Evolutionary conservation across 2,113 vertebrate genomes (phyloP), one percentile per base, ranked within the genome.

Genomic region (Lampris megalopsis): DNA sequence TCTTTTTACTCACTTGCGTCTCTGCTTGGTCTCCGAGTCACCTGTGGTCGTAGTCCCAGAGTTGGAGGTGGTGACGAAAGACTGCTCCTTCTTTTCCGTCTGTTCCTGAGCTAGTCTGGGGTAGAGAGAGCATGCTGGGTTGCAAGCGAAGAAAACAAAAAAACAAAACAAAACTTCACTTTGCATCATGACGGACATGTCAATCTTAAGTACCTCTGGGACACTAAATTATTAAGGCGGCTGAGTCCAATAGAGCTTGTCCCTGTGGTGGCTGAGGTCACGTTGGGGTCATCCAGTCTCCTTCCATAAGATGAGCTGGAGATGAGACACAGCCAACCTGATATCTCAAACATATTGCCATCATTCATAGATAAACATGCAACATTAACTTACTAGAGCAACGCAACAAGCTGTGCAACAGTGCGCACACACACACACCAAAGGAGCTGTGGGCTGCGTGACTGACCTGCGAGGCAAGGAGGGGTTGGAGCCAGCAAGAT

Each of bases 401-500:
- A 64, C 9, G 62, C 8, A 54, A 64, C 37, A 64, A 80, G 61
- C 70, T 61, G 68, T 35, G 53, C 72, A 79, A 79, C 63, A 47
- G 9, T 10, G 52, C 69, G 79, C 73, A 48, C 53, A 73, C 52
- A 76, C 62, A 63, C 78, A 78, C 62, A 61, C 73, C 79, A 59
- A 79, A 38, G 0, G 9, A 42, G 81, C 40, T n/a, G 83, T 59
- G 84, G 65, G 87, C 72, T 81, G 83, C 59, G 41, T 35, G 64
- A 93, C 92, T 90, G 72, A 94, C 94, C 94, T 95, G 89, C 90
- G 93, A 82, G 92, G 90, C 91, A 95, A 92, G 85, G 84, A 89
- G 1, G 92, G 91, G 81, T 91, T 87, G 83, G 84, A 91, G 74
- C 89, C 88, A 78, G 90, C 91, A 73, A 93, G 68, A 60, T 95